Conservation (phyloP, 2,888 invertebrate genomes). For the Melieria omissa region DNA sequence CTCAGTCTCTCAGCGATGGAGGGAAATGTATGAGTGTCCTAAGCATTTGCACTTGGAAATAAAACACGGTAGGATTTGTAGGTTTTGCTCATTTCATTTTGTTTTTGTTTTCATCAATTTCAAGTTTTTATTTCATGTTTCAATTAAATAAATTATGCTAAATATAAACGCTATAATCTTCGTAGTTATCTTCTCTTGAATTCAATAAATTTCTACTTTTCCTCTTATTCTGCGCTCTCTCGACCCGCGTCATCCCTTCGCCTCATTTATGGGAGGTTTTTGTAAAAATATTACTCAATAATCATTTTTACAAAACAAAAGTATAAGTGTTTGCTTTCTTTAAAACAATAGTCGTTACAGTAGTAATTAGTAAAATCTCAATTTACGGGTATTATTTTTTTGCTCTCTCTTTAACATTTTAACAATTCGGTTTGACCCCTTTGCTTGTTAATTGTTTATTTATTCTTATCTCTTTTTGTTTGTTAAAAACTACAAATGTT, state of each 20-base stretch:
- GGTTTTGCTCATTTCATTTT: conserved; percentile 44
- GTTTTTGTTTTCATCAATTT: conserved; percentile 60
- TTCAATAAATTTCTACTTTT: conserved; percentile 41
- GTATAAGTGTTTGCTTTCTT: conserved; percentile 24
- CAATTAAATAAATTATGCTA: conserved; percentile 52
- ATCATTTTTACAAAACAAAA: conserved; percentile 30
- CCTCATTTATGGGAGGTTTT: conserved; percentile 28
- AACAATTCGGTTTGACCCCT: conserved; percentile 25
- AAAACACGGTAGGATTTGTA: conserved; percentile 42
- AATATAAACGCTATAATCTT: conserved; percentile 52
- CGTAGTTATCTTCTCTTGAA: conserved; percentile 38
- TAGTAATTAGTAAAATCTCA: conserved; percentile 52
- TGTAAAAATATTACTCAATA: conserved; percentile 52
- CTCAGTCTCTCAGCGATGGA: no score
- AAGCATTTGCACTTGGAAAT: conserved; percentile 35
- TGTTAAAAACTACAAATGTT: conserved; percentile 43
- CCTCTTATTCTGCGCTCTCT: conserved; percentile 29
- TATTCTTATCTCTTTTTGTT: conserved; percentile 26
- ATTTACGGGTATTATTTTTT: conserved; percentile 43
- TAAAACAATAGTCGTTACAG: conserved; percentile 36
- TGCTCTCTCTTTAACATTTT: conserved; percentile 18
- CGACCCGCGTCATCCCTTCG: no score
- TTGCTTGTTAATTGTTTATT: conserved; percentile 27
- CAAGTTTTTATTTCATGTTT: conserved; percentile 58
- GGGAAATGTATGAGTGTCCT: conserved; percentile 3